Conservation (phyloP, 2,888 invertebrate species). For the Drosophila anomalata region DNA sequence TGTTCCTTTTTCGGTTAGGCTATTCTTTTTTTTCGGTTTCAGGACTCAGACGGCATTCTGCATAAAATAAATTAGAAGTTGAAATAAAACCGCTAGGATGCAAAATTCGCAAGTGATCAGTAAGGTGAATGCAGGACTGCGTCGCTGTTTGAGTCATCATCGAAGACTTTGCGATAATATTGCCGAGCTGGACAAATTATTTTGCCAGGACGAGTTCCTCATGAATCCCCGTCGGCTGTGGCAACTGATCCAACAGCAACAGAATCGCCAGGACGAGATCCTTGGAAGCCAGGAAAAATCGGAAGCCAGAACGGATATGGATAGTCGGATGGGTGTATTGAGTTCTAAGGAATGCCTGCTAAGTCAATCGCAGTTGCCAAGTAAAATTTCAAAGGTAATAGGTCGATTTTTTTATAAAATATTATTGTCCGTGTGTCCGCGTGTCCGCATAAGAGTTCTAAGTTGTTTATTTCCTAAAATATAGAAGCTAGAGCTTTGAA, state of each 20-base stretch:
- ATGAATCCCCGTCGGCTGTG: constrained; percentile 20
- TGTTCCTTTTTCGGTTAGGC: background rate
- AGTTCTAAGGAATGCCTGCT: background rate
- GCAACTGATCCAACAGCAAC: constrained; percentile 2
- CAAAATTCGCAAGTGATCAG: constrained; percentile 41
- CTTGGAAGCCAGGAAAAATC: background rate
- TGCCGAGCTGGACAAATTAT: constrained; percentile 15
- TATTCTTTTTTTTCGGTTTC: constrained; percentile 2
- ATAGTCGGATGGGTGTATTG: background rate
- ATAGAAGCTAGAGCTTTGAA: too few relatives aligned
- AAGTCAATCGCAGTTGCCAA: background rate
- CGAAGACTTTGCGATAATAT: constrained; percentile 15
- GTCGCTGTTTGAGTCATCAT: constrained; percentile 26
- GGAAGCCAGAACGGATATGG: background rate
- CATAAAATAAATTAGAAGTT: constrained; percentile 14
- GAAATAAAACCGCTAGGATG: constrained; percentile 4
- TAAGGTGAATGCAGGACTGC: constrained; percentile 8
- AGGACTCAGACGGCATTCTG: background rate
- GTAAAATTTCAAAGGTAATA: background rate
- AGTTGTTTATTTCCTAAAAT: too few relatives aligned
- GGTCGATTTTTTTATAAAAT: too few relatives aligned
- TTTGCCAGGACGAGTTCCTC: constrained; percentile 28
- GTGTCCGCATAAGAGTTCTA: too few relatives aligned
- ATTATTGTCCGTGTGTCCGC: too few relatives aligned
- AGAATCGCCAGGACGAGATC: background rate